These are phyloP conservation scores for Pteropus rufus DNA, from an alignment of 2,797 vertebrate genomes.

Conservation along the genomic window DNA sequence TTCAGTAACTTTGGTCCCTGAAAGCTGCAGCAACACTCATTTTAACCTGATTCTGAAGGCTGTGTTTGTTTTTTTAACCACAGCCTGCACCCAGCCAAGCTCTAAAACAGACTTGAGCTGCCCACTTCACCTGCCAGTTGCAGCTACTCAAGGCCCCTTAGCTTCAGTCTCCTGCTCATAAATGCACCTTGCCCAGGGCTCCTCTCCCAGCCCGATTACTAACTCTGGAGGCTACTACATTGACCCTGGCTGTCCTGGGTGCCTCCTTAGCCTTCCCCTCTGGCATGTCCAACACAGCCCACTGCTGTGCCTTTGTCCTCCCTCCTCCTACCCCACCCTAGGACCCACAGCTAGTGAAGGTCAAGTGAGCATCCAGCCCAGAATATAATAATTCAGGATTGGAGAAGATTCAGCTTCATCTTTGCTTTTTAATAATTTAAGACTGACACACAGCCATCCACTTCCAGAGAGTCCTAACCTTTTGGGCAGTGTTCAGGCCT, in stretches of 20 bases:
- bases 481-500: neutral
- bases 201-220: neutral
- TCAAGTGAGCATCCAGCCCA: neutral
- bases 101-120: neutral
- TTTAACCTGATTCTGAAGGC: neutral
- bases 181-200: neutral
- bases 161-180: neutral
- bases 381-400: neutral
- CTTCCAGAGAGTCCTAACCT: neutral
- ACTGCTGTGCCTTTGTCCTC: neutral
- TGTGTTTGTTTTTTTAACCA: neutral
- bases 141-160: no score
- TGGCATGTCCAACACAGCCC: neutral
- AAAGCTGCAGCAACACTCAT: neutral
- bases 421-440: constrained; percentile 81
- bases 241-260: neutral
- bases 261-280: neutral
- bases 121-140: neutral
- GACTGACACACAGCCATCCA: neutral
- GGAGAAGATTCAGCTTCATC: neutral
- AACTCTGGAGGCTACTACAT: neutral
- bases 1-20: neutral
- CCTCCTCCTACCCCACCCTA: neutral
- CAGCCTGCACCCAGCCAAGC: neutral
- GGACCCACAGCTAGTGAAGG: neutral